A percentile compares a stretch with the other conserved stretches of the same genome.
These are phyloP conservation scores for Mesoclemmys tuberculata DNA, from an alignment of 2,113 vertebrate genomes.

Conservation along the genomic window DNA sequence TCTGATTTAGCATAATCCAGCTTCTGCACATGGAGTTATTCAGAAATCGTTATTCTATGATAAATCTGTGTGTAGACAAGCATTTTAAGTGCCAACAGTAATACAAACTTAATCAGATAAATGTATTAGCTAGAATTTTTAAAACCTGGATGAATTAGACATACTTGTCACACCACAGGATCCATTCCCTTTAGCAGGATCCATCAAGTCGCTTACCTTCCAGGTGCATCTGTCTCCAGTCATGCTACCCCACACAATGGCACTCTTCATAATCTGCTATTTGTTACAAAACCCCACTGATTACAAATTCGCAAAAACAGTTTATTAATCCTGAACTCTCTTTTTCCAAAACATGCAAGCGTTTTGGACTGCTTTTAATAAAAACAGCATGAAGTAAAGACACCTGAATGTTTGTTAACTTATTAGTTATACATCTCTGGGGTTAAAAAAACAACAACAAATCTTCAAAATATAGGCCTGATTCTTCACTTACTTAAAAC, in stretches of 20 bases:
- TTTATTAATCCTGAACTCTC: not conserved
- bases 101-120: not conserved
- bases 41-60: not conserved
- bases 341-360: not conserved
- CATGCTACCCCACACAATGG: not conserved
- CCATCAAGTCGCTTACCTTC: not conserved
- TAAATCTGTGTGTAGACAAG: not conserved
- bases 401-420: not conserved
- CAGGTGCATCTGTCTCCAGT: not conserved
- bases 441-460: not conserved
- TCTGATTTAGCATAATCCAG: not conserved
- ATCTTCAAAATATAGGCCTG: not conserved
- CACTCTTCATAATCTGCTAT: not conserved
- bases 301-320: constrained; percentile 2
- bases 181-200: not conserved
- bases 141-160: not conserved
- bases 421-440: not conserved
- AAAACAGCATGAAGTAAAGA: not conserved
- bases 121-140: not conserved
- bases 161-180: not conserved
- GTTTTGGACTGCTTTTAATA: constrained; percentile 6
- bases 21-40: not conserved
- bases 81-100: not conserved
- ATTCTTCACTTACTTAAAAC: not conserved
- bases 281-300: not conserved